These are phyloP conservation scores for Podarcis lilfordi DNA, from an alignment of 2,797 vertebrate species.

Conservation along the genomic window DNA sequence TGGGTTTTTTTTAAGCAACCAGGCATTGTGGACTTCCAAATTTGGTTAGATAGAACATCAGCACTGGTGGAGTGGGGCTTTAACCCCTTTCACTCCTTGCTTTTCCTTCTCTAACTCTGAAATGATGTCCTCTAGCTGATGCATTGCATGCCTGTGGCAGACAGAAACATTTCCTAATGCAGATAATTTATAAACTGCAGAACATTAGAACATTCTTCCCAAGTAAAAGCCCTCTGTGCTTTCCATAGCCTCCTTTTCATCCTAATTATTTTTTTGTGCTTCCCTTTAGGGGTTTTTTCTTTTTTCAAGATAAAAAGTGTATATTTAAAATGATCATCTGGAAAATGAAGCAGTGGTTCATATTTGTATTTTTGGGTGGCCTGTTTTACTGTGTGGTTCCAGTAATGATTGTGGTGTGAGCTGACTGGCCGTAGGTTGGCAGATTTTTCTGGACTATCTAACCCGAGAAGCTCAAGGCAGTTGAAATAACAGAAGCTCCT, in stretches of 20 bases:
- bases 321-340: background rate
- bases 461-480: background rate
- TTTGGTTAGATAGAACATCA: background rate
- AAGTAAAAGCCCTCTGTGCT: background rate
- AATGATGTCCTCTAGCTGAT: slow-evolving; percentile 8
- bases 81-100: background rate
- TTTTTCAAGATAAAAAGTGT: background rate
- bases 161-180: background rate
- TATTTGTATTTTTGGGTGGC: background rate
- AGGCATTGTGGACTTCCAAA: background rate
- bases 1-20: background rate
- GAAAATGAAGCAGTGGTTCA: slow-evolving; percentile 15
- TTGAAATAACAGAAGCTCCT: background rate
- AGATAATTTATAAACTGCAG: background rate
- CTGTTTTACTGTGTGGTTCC: slow-evolving; percentile 43
- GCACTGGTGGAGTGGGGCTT: background rate
- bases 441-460: background rate
- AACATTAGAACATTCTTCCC: background rate
- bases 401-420: slow-evolving; percentile 37
- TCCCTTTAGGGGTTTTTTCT: slow-evolving; percentile 1
- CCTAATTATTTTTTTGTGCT: background rate
- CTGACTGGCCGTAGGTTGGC: slow-evolving; percentile 37
- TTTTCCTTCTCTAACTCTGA: background rate
- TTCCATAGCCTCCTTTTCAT: background rate
- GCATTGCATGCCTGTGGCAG: background rate